A percentile compares a stretch with the other conserved stretches of the same genome.
Evolutionary conservation across 2,888 invertebrate genomes (phyloP).

Genomic region (Stramonita haemastoma): DNA sequence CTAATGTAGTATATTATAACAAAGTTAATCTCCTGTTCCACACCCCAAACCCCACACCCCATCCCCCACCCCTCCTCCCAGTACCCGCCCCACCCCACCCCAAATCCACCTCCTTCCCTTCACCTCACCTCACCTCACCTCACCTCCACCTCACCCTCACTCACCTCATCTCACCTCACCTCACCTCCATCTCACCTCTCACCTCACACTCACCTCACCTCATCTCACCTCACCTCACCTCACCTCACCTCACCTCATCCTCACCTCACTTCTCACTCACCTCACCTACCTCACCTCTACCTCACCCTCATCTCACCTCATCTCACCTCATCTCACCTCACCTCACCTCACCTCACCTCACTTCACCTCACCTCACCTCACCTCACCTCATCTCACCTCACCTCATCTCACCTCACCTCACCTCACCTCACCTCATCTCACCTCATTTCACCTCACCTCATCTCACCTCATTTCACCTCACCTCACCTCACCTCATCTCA

Average conservation of each 20-base stretch:
- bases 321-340: not conserved
- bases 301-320: not conserved
- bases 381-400: not conserved
- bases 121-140: not conserved
- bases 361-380: not conserved
- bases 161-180: not conserved
- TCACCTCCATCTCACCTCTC: not conserved
- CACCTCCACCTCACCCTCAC: not conserved
- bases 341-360: not conserved
- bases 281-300: not conserved
- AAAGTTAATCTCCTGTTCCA: not conserved
- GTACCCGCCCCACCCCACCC: not conserved
- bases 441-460: not conserved
- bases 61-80: not conserved
- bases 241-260: not conserved
- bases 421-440: too few relatives aligned
- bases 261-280: too few relatives aligned
- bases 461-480: not conserved
- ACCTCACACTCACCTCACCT: too few relatives aligned
- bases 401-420: too few relatives aligned
- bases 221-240: too few relatives aligned
- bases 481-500: not conserved
- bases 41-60: not conserved
- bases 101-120: not conserved
- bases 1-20: not conserved